A percentile compares a stretch with the other conserved stretches of the same genome.
Conservation (phyloP, 2,888 invertebrate species). For the Drosophila falleni region DNA sequence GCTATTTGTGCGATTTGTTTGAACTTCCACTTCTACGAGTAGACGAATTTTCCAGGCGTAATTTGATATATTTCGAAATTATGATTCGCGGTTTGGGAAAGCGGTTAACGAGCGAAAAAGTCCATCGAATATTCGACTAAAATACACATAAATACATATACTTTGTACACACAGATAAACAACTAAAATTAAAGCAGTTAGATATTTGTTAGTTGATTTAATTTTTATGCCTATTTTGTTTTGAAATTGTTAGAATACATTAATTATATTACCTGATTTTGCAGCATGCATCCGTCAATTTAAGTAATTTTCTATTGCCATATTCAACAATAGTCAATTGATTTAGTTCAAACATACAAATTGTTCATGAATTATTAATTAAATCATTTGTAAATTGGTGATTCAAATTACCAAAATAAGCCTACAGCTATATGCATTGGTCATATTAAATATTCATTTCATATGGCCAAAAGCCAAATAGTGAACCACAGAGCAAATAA, state of each 20-base stretch:
- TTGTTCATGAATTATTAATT: constrained; percentile 53
- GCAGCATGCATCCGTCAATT: too few species aligned
- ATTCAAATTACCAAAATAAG: constrained; percentile 56
- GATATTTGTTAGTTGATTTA: too few species aligned
- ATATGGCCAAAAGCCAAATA: not conserved
- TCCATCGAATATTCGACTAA: not conserved
- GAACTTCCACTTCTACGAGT: constrained; percentile 9
- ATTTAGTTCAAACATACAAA: constrained; percentile 1
- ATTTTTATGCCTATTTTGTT: too few species aligned
- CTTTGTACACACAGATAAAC: too few species aligned
- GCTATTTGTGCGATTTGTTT: constrained; percentile 28
- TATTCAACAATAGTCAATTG: not conserved
- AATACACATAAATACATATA: not conserved
- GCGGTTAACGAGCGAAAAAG: not conserved
- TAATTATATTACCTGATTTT: too few species aligned
- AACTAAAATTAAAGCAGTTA: too few species aligned
- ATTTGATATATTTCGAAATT: constrained; percentile 39
- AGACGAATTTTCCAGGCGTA: constrained; percentile 17
- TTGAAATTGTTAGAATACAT: too few species aligned
- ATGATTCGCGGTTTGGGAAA: constrained; percentile 1
- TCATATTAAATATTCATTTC: constrained; percentile 58
- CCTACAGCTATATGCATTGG: constrained; percentile 26
- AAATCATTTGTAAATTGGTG: constrained; percentile 36
- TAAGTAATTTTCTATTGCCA: not conserved
- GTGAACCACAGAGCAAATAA: constrained; percentile 31